phyloP scores from a whole-genome alignment of 2,113 vertebrate species.

The Gopherus flavomarginatus region DNA sequence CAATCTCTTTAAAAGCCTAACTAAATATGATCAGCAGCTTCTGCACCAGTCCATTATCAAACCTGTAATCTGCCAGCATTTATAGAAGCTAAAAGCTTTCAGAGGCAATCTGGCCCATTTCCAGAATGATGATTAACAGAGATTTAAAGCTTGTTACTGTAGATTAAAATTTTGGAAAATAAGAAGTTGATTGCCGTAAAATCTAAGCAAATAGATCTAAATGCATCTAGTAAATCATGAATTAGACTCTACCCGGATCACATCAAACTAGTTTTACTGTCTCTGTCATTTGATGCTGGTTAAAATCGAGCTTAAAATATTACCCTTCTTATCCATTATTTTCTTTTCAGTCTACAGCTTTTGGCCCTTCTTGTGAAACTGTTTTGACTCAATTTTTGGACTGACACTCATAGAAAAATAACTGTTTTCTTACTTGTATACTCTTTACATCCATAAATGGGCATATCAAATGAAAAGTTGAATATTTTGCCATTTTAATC shows the following conservation, averaged over 20 bases:
- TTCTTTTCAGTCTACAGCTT: background rate
- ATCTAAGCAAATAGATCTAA: background rate
- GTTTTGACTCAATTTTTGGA: background rate
- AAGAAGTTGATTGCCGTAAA: background rate
- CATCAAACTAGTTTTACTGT: background rate
- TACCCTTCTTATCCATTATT: background rate
- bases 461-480: background rate
- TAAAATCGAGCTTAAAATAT: background rate
- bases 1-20: background rate
- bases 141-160: background rate
- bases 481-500: background rate
- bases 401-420: background rate
- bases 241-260: background rate
- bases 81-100: background rate
- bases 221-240: background rate
- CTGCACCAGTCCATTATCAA: background rate
- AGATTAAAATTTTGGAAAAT: background rate
- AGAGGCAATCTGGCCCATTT: background rate
- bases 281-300: background rate
- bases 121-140: background rate
- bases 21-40: background rate
- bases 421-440: background rate
- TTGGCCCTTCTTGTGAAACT: background rate
- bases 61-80: background rate
- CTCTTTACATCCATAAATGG: background rate